These are phyloP conservation scores for Andrena chrysosceles DNA, from an alignment of 2,888 invertebrate species.

Conservation along the genomic window DNA sequence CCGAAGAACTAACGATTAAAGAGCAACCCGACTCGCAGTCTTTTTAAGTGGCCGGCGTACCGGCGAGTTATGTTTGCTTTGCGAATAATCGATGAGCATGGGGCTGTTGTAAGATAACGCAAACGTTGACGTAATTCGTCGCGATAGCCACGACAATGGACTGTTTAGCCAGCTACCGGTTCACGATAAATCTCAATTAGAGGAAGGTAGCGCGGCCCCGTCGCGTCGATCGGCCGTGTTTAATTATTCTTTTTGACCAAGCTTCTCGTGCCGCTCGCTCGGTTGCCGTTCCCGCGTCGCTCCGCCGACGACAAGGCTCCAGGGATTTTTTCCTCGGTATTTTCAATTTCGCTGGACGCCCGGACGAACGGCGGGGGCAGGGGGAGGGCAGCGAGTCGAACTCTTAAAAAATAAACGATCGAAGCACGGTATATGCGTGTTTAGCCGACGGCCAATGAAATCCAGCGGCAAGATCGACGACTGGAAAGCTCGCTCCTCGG, in stretches of 20 bases:
- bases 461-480: conserved; percentile 45
- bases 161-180: conserved; percentile 12
- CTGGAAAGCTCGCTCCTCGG: conserved; percentile 8
- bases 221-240: conserved; percentile 27
- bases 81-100: conserved; percentile 24
- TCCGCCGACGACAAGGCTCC: background rate
- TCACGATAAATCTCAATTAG: conserved; percentile 55
- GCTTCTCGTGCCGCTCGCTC: conserved; percentile 18
- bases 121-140: conserved; percentile 22
- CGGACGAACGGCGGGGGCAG: background rate
- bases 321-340: conserved; percentile 17
- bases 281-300: background rate
- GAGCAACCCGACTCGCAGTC: background rate
- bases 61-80: conserved; percentile 10
- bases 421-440: conserved; percentile 13
- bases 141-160: conserved; percentile 31
- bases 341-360: conserved; percentile 19
- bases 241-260: conserved; percentile 51
- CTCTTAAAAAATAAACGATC: conserved; percentile 9
- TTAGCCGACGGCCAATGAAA: conserved; percentile 41
- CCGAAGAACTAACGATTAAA: background rate
- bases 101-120: conserved; percentile 4
- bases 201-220: conserved; percentile 7
- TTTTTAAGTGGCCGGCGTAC: background rate
- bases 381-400: background rate